Evolutionary conservation across 2,888 invertebrate genomes (phyloP).

Genomic region (Heterodera filipjevi): DNA sequence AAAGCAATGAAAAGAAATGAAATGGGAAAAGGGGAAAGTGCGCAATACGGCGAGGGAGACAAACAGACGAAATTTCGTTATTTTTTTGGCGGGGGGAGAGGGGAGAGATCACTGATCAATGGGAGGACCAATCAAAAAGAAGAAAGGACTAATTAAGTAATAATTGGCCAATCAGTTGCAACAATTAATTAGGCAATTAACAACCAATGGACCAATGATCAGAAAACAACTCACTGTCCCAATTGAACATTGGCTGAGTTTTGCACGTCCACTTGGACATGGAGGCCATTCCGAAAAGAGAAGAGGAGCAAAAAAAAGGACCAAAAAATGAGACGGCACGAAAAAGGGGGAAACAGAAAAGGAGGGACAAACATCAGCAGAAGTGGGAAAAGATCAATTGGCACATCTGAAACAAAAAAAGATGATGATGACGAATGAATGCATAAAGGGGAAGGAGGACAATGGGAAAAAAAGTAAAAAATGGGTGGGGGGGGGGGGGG

Average conservation of each 20-base stretch:
- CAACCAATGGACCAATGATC: background rate
- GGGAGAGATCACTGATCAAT: background rate
- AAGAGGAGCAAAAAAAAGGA: constrained; percentile 6
- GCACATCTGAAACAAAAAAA: background rate
- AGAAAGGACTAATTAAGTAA: no score
- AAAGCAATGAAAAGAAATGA: constrained; percentile 2
- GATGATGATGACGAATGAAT: background rate
- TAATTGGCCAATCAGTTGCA: no score
- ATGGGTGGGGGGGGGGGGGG: background rate
- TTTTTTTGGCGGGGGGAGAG: background rate
- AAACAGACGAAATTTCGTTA: background rate
- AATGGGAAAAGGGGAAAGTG: background rate
- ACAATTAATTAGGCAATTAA: background rate
- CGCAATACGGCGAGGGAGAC: background rate
- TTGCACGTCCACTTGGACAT: constrained; percentile 8
- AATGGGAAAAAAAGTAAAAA: background rate
- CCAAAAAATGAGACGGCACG: constrained; percentile 1
- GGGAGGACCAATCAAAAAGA: background rate
- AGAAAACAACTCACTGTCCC: constrained; percentile 3
- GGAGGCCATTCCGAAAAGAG: background rate
- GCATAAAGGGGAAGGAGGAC: background rate
- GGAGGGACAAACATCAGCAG: background rate
- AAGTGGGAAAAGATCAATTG: background rate
- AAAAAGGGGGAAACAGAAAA: background rate
- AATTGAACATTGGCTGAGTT: background rate